Evolutionary conservation across 2,797 vertebrate species (phyloP).

Genomic region (Serranus cabrilla): DNA sequence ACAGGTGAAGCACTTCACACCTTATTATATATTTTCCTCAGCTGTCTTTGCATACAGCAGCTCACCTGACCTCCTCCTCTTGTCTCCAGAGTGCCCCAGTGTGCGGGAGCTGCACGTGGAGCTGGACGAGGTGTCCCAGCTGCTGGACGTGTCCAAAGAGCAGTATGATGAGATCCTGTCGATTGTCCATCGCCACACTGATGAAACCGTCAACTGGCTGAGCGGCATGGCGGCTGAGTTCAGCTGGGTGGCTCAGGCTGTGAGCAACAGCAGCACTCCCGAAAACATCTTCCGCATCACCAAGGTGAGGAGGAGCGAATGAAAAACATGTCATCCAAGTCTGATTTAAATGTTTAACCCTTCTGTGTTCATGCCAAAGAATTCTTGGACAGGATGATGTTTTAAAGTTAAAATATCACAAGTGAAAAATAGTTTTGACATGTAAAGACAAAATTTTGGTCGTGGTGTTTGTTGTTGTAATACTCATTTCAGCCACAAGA

Average conservation of each 20-base stretch:
- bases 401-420: no score
- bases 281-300: conserved; percentile 88
- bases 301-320: conserved; percentile 79
- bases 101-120: conserved; percentile 90
- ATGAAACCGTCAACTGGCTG: conserved; percentile 88
- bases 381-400: no score
- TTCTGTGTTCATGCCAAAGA: no score
- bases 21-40: no score
- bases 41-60: neutral
- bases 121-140: conserved; percentile 87
- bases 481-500: no score
- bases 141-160: conserved; percentile 89
- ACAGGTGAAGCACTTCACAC: conserved; percentile 80
- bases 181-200: conserved; percentile 88
- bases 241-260: conserved; percentile 90
- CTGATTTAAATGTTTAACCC: no score
- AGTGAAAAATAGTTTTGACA: no score
- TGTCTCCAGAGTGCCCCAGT: conserved; percentile 87
- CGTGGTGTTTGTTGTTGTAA: no score
- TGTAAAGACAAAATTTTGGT: no score
- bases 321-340: no score
- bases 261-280: conserved; percentile 69
- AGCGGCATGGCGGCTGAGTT: conserved; percentile 90
- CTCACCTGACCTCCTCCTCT: neutral
- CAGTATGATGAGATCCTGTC: conserved; percentile 91